phyloP scores from a whole-genome alignment of 2,113 vertebrate species.

The Morone chrysops region DNA sequence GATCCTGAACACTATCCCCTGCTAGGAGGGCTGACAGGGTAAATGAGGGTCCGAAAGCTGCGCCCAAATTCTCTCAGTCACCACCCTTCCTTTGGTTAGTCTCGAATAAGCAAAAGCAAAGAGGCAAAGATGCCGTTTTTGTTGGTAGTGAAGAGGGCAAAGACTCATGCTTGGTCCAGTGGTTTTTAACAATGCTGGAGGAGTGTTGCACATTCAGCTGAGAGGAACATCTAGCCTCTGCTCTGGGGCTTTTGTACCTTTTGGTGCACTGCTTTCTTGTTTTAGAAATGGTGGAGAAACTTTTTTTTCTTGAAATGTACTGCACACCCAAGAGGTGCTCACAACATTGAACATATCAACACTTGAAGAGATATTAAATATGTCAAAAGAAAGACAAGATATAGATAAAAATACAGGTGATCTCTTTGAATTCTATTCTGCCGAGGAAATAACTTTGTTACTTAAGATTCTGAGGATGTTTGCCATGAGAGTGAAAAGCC shows the following conservation, averaged over 20 bases:
- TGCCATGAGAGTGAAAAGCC: conserved; percentile 10
- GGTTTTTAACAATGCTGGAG: conserved; percentile 81
- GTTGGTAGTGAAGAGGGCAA: conserved; percentile 63
- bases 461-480: conserved; percentile 42
- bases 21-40: conserved; percentile 83
- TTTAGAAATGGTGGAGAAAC: conserved; percentile 46
- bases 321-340: conserved; percentile 5
- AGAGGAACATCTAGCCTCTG: conserved; percentile 76
- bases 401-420: neutral
- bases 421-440: conserved; percentile 12
- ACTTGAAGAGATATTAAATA: conserved; percentile 17
- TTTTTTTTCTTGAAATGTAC: conserved; percentile 21
- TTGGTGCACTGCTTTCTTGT: conserved; percentile 56
- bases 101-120: conserved; percentile 63
- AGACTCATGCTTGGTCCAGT: conserved; percentile 80
- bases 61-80: conserved; percentile 46
- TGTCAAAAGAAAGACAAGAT: conserved; percentile 9
- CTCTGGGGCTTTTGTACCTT: conserved; percentile 67
- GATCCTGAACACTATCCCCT: conserved; percentile 84
- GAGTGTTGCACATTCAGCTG: conserved; percentile 80
- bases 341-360: conserved; percentile 13
- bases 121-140: conserved; percentile 66
- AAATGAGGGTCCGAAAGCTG: conserved; percentile 86
- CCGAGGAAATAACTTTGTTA: conserved; percentile 22
- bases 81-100: conserved; percentile 54